Evolutionary conservation across 2,888 invertebrate species (phyloP), one percentile per base, ranked within the genome.

Genomic region (Andricus curvator): DNA sequence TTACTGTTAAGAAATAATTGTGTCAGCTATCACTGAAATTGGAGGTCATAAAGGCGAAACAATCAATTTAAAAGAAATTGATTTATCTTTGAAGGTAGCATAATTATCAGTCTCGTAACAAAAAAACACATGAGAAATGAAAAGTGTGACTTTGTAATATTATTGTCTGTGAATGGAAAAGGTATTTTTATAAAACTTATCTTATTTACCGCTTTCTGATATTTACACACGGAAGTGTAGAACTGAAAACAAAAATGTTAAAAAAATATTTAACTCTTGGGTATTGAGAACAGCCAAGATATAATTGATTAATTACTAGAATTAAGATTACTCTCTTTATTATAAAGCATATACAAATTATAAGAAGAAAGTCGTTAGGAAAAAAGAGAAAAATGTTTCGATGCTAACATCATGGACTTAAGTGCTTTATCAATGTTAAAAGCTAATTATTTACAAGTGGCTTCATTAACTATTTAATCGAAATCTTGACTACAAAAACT

Each of bases 341-440:
- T 48, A 48, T 48, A 17, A 48, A 48, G 13, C 48, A 4, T 29
- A 70, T 48, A 68, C 44, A 48, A 48, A 48, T 70, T 70, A 48
- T 70, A 70, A 74, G 74, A 51, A 70, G 51, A 70, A 74, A 74
- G 51, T 33, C 51, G 56, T 74, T 74, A 74, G 51, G 20, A 33
- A 74, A 74, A 56, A 70, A 74, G 25, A 74, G 25, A 62, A 25
- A 70, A 33, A 56, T 56, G 51, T 74, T 56, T 74, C n/a, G 25
- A 74, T 74, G 51, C 74, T 74, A 56, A 56, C 29, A 29, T 74
- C 74, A 74, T 74, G 74, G 74, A 74, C 9, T 25, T 70, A 74
- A 74, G 74, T 74, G 74, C 74, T 70, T 70, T 48, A 17, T 44
- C 44, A 70, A 29, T 17, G 9, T 56, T 74, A 74, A 8, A 74